A percentile compares a stretch with the other conserved stretches of the same genome.
These are phyloP conservation scores for Rutilus rutilus DNA, from an alignment of 2,113 vertebrate species.

Conservation along the genomic window DNA sequence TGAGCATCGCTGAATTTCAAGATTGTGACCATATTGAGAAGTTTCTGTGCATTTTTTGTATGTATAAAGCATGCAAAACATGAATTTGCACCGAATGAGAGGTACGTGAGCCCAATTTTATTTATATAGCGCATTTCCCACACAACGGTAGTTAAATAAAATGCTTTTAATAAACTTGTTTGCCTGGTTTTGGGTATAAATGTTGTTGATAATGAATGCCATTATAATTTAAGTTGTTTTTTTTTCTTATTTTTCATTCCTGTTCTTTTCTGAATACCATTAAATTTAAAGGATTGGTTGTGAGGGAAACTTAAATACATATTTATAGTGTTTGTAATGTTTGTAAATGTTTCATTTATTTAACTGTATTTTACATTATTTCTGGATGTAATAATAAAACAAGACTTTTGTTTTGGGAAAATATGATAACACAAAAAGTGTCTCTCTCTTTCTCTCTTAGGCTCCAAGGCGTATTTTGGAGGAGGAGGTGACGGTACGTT, in stretches of 20 bases:
- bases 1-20: no score
- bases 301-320: not conserved
- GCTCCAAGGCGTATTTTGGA: slow-evolving; percentile 88
- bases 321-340: not conserved
- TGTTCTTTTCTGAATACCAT: no score
- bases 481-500: slow-evolving; percentile 85
- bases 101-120: not conserved
- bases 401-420: not conserved
- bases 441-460: slow-evolving; percentile 64
- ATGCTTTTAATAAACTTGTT: not conserved
- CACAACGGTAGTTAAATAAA: no score
- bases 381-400: not conserved
- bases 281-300: no score
- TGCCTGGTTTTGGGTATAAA: no score
- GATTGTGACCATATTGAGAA: no score
- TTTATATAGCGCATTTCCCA: not conserved
- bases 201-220: no score
- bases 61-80: not conserved
- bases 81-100: no score
- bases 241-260: no score
- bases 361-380: not conserved
- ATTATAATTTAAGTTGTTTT: no score
- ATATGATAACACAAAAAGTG: not conserved
- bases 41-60: no score
- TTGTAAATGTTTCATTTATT: not conserved